Conservation (phyloP, 2,797 vertebrate species). For the Luscinia luscinia region DNA sequence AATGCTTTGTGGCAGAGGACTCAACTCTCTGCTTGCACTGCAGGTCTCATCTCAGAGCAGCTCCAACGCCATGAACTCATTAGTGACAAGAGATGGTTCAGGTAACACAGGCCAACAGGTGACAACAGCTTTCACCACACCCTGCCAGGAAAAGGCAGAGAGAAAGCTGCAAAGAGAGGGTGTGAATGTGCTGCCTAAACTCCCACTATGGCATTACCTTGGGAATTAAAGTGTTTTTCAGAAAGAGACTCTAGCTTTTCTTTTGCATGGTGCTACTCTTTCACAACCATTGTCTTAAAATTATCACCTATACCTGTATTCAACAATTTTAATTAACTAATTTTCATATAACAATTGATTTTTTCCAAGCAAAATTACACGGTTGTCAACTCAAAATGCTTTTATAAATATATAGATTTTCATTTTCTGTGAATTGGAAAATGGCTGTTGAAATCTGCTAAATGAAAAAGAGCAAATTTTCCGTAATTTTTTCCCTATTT, state of each 20-base stretch:
- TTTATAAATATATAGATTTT: background rate
- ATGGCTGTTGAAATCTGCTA: background rate
- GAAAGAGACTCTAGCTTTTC: background rate
- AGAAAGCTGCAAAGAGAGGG: background rate
- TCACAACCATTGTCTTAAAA: background rate
- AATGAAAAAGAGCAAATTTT: background rate
- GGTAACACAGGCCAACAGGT: background rate
- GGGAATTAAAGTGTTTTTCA: background rate
- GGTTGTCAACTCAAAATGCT: background rate
- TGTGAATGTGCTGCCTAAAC: background rate
- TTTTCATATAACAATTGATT: background rate
- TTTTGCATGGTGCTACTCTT: background rate
- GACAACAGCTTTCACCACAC: background rate
- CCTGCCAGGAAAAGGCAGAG: background rate
- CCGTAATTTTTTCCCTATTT: background rate
- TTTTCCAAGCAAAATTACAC: background rate
- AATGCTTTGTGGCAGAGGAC: background rate
- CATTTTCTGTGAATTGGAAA: background rate
- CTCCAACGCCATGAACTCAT: background rate
- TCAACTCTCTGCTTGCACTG: background rate
- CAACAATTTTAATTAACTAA: background rate
- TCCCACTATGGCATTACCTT: background rate
- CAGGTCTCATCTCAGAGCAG: background rate
- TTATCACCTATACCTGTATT: background rate
- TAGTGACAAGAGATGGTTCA: background rate